These are phyloP conservation scores for Galeopterus variegatus DNA, from an alignment of 2,113 vertebrate genomes.

Conservation along the genomic window DNA sequence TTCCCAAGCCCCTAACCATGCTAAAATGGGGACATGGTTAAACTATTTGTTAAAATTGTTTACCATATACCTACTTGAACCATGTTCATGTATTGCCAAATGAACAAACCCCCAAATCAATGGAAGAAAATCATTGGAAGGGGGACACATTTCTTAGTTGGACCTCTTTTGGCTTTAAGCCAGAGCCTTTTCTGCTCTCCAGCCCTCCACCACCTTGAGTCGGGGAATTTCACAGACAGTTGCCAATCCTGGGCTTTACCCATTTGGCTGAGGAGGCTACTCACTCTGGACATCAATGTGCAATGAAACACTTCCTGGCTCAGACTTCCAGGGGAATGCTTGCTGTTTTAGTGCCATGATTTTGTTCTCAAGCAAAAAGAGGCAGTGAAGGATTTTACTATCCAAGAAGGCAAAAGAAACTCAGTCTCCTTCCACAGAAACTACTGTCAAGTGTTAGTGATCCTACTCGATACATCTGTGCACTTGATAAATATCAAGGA, in stretches of 20 bases:
- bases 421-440: neutral
- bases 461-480: neutral
- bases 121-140: neutral
- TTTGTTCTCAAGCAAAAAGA: neutral
- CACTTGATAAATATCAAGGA: neutral
- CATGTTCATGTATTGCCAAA: neutral
- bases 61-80: neutral
- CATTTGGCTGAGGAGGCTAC: neutral
- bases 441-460: neutral
- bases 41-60: no score
- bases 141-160: neutral
- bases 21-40: no score
- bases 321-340: neutral
- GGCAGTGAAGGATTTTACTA: neutral
- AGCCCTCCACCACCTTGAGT: neutral
- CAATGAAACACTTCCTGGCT: neutral
- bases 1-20: no score
- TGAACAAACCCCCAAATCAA: neutral
- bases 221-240: neutral
- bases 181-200: neutral
- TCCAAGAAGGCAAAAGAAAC: slow-evolving; percentile 6
- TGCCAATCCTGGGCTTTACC: neutral
- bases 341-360: neutral
- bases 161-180: neutral
- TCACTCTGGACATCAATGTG: neutral